Conservation (phyloP, 2,113 vertebrate genomes). For the Anser cygnoides region DNA sequence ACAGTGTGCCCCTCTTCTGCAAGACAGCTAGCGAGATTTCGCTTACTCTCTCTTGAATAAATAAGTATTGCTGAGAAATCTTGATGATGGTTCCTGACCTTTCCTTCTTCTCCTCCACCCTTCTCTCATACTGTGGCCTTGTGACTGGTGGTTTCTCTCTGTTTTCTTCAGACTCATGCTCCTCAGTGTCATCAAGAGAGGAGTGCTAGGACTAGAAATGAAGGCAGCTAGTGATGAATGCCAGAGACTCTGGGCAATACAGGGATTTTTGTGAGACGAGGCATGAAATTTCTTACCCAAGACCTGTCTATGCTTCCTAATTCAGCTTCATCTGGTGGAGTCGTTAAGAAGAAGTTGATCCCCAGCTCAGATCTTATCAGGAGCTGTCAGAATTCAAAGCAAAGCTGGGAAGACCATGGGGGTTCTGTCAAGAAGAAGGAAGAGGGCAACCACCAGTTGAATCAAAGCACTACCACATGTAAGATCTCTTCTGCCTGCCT, state of each 20-base stretch:
- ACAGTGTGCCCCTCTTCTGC: background rate
- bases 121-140: background rate
- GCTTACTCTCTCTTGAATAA: background rate
- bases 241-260: background rate
- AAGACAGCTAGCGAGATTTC: background rate
- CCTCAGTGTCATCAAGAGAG: background rate
- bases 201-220: background rate
- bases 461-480: background rate
- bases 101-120: background rate
- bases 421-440: background rate
- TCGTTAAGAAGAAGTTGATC: constrained; percentile 40
- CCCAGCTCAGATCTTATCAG: constrained; percentile 30
- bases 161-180: background rate
- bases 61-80: background rate
- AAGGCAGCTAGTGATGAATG: background rate
- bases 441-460: background rate
- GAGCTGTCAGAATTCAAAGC: constrained; percentile 38
- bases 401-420: constrained; percentile 29
- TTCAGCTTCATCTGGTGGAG: constrained; percentile 32
- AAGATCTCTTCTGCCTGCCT: background rate
- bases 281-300: background rate
- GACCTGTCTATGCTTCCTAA: background rate
- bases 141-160: background rate
- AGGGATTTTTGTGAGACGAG: background rate
- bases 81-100: background rate